Conservation (phyloP, 2,113 vertebrate species). For the Saimiri boliviensis region DNA sequence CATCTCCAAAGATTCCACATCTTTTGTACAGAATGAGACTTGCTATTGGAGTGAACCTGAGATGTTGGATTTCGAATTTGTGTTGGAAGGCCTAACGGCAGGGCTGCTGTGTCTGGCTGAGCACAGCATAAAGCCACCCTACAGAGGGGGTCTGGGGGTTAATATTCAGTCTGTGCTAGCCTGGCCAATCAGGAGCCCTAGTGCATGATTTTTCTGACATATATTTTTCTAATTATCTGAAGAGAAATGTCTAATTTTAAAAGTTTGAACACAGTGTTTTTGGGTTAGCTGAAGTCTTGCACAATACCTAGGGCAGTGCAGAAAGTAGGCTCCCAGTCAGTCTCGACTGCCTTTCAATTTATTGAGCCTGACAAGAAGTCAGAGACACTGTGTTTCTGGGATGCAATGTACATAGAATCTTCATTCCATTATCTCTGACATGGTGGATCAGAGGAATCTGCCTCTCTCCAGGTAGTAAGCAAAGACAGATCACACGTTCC, state of each 20-base stretch:
- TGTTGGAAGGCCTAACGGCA: not conserved
- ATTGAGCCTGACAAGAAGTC: not conserved
- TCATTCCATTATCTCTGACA: not conserved
- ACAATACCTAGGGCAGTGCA: not conserved
- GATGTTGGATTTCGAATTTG: not conserved
- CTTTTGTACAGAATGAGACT: conserved; percentile 50
- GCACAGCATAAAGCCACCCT: not conserved
- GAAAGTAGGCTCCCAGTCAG: not conserved
- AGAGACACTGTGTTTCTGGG: not conserved
- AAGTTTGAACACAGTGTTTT: not conserved
- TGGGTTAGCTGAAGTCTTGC: not conserved
- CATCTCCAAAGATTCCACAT: conserved; percentile 42
- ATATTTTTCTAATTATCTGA: not conserved
- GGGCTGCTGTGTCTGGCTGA: not conserved
- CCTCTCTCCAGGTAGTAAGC: not conserved
- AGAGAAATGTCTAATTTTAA: not conserved
- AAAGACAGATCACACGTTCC: not conserved
- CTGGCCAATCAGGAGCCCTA: not conserved
- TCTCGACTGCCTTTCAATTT: not conserved
- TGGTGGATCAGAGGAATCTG: not conserved
- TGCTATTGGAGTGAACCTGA: not conserved
- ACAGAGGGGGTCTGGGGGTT: not conserved
- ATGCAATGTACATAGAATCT: not conserved
- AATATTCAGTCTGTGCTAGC: not conserved
- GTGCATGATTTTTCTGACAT: not conserved